Evolutionary conservation across 2,797 vertebrate genomes (phyloP).

Genomic region (Zalophus californianus): DNA sequence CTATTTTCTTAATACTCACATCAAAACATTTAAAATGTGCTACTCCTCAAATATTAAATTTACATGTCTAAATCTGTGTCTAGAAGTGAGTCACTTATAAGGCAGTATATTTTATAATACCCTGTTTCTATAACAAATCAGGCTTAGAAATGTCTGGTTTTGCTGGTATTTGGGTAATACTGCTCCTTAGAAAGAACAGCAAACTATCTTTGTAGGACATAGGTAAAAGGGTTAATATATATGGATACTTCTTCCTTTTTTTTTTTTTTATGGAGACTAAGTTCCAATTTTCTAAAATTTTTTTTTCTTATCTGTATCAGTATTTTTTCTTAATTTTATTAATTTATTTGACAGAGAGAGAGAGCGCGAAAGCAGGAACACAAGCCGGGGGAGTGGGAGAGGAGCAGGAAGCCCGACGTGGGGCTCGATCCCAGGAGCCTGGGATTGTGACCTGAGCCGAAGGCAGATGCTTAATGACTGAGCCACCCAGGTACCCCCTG

Average conservation of each 20-base stretch:
- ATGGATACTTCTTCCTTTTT: background rate
- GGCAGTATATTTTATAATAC: background rate
- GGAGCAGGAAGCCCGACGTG: too few species aligned
- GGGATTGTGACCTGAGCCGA: too few species aligned
- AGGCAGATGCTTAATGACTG: too few species aligned
- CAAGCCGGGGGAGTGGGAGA: too few species aligned
- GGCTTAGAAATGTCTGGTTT: conserved; percentile 27
- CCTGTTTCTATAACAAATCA: background rate
- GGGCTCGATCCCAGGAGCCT: too few species aligned
- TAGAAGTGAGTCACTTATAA: conserved; percentile 9
- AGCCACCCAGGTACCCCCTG: background rate
- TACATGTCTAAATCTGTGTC: background rate
- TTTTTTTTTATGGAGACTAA: background rate
- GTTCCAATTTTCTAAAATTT: background rate
- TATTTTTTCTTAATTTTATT: background rate
- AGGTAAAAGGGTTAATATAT: background rate
- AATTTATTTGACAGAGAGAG: too few species aligned
- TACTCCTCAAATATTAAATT: conserved; percentile 6
- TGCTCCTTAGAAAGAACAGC: background rate
- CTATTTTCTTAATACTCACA: conserved; percentile 19
- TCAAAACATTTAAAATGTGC: background rate
- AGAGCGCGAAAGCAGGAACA: too few species aligned
- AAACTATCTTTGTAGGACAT: background rate
- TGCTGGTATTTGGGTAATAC: background rate
- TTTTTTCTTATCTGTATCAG: background rate